Conservation (phyloP, 2,888 invertebrate species). For the Alviniconcha strummeri region DNA sequence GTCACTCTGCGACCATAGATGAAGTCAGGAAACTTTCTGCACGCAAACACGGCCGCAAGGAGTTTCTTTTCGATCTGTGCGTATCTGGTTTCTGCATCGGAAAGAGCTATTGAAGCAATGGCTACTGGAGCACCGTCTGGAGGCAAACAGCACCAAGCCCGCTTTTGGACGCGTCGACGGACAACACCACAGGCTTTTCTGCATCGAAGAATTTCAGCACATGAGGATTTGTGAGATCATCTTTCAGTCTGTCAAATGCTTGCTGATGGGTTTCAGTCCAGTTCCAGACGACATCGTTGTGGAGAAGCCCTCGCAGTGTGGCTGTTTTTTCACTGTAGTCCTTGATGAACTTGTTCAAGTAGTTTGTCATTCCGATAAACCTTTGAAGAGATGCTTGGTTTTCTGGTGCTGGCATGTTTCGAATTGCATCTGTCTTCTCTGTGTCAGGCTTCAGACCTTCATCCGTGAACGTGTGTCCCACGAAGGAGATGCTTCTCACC, state of each 20-base stretch:
- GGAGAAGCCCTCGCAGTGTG: not conserved
- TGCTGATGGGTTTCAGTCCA: slow-evolving; percentile 20
- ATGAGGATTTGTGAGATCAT: not conserved
- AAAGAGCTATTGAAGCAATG: no score
- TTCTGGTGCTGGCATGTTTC: not conserved
- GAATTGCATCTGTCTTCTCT: not conserved
- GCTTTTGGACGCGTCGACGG: slow-evolving; percentile 5
- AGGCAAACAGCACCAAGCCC: no score
- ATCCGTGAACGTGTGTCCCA: not conserved
- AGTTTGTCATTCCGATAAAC: not conserved
- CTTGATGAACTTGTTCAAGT: not conserved
- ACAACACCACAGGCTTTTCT: no score
- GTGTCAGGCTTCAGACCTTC: not conserved
- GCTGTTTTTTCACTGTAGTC: slow-evolving; percentile 5
- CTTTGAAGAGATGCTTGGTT: not conserved
- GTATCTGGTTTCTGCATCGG: not conserved
- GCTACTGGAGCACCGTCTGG: no score
- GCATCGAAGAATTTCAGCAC: slow-evolving; percentile 35
- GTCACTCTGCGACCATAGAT: not conserved
- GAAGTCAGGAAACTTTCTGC: not conserved
- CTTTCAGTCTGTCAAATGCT: slow-evolving; percentile 14
- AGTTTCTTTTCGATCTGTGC: not conserved
- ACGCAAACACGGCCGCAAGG: not conserved
- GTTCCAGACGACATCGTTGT: not conserved
- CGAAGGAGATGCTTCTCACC: not conserved